Base-by-base conservation (phyloP, 2,888 invertebrate species). In the Pardosa pseudoannulata region DNA sequence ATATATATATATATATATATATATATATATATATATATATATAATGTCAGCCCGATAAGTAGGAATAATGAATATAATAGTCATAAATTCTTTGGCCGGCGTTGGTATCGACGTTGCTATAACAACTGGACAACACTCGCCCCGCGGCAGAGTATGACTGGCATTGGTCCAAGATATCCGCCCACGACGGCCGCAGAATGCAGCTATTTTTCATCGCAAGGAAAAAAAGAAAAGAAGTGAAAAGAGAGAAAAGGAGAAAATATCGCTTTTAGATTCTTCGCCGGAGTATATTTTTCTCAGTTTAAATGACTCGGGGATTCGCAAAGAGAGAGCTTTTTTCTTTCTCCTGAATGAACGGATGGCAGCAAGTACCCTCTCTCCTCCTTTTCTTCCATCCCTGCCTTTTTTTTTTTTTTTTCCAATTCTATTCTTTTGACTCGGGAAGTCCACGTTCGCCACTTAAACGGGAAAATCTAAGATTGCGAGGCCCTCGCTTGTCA, bases 81-180 rank as follows among this genome's bases (percentile, higher is more conserved):
- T 9, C 41, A 46, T 46, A 46, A 46, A 46, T 46, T 46, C n/a
- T 46, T 13, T 46, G 36, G 13, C 19, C 9, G 0, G 62, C 19
- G 23, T 65, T 64, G 16, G 28, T 65, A 65, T 64, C 41, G 75
- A 75, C 68, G 68, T 78, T 68, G n/a, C 78, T 36, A 78, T 78
- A 32, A 67, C 50, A 68, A 68, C 68, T 13, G 46, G 46, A 78
- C 78, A 78, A 78, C 78, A 78, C 23, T 65, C 23, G 39, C 28
- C 19, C 39, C 65, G 23, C 19, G 16, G 23, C 1, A 50, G 46
- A 19, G 50, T 32, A 50, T 16, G 11, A 7, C 27, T 78, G 78
- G 78, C 78, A 13, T 7, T 36, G 13, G 36, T 68, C 78, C 78
- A 78, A 78, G 68, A 68, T 31, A 62, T 41, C 41, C n/a, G n/a